Conservation (phyloP, 2,113 vertebrate species). For the Theristicus caerulescens region DNA sequence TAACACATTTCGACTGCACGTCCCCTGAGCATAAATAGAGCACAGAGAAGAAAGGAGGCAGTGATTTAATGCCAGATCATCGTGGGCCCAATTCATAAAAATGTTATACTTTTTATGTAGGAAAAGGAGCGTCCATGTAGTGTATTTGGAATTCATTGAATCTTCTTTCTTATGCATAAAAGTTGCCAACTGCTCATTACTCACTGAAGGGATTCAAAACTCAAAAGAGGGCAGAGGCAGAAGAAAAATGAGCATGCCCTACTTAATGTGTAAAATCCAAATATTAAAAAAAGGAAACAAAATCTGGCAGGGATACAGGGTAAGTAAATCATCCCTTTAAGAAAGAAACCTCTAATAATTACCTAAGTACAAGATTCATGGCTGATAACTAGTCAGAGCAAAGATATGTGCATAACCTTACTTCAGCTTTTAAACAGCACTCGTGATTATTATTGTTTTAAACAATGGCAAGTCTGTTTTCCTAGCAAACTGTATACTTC, state of each 20-base stretch:
- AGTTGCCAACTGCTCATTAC: slow-evolving; percentile 67
- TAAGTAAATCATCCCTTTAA: slow-evolving; percentile 57
- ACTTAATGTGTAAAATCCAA: slow-evolving; percentile 62
- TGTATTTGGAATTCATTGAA: slow-evolving; percentile 51
- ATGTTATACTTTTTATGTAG: slow-evolving; percentile 26
- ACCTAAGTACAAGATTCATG: slow-evolving; percentile 54
- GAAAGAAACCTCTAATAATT: slow-evolving; percentile 54
- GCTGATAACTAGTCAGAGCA: slow-evolving; percentile 59
- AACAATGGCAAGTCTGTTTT: slow-evolving; percentile 42
- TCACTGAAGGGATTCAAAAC: slow-evolving; percentile 59
- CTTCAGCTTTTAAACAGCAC: slow-evolving; percentile 3
- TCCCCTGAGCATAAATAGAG: slow-evolving; percentile 48
- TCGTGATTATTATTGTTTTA: background rate
- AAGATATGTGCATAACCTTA: background rate
- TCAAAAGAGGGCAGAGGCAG: slow-evolving; percentile 51
- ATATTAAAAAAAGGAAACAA: slow-evolving; percentile 40
- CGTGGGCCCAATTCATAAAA: slow-evolving; percentile 37
- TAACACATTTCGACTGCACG: background rate
- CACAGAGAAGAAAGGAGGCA: slow-evolving; percentile 37
- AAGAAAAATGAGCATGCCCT: slow-evolving; percentile 53
- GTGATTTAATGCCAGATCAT: slow-evolving; percentile 47
- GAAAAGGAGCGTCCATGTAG: slow-evolving; percentile 28
- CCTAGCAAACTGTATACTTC: slow-evolving; percentile 14
- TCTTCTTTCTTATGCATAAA: slow-evolving; percentile 63
- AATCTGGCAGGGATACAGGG: slow-evolving; percentile 26